These are phyloP conservation scores for Poeciliopsis turneri DNA, from an alignment of 2,797 vertebrate species.

Conservation along the genomic window DNA sequence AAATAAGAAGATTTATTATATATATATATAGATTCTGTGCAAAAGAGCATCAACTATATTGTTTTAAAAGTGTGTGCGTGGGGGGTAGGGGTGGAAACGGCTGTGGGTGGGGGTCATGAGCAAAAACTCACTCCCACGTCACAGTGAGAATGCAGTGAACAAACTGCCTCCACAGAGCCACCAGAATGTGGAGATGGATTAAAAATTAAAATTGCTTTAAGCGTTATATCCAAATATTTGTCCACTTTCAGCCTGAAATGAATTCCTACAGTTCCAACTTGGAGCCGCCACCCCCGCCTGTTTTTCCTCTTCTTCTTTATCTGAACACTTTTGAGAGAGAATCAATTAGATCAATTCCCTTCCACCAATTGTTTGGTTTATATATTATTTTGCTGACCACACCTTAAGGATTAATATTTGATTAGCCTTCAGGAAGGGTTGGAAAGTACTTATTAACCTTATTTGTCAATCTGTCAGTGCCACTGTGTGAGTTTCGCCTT, in stretches of 20 bases:
- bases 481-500: constrained; percentile 80
- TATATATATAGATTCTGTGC: background rate
- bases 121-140: constrained; percentile 42
- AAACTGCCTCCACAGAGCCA: constrained; percentile 46
- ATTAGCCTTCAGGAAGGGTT: constrained; percentile 97
- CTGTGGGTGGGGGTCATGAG: constrained; percentile 41
- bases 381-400: constrained; percentile 91
- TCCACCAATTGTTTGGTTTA: constrained; percentile 91
- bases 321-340: constrained; percentile 69
- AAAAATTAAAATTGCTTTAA: constrained; percentile 75
- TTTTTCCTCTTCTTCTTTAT: constrained; percentile 33
- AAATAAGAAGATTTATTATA: background rate
- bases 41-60: constrained; percentile 19
- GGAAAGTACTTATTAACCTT: constrained; percentile 98
- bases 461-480: constrained; percentile 96
- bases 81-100: background rate
- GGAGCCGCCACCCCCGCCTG: background rate
- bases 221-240: constrained; percentile 74
- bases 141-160: constrained; percentile 27
- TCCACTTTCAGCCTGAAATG: constrained; percentile 64
- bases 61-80: constrained; percentile 5
- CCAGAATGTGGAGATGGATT: constrained; percentile 56
- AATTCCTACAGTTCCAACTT: constrained; percentile 70
- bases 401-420: constrained; percentile 99
- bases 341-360: constrained; percentile 95